phyloP scores from a whole-genome alignment of 1,140 invertebrate genomes.

The Pentalonia nigronervosa region DNA sequence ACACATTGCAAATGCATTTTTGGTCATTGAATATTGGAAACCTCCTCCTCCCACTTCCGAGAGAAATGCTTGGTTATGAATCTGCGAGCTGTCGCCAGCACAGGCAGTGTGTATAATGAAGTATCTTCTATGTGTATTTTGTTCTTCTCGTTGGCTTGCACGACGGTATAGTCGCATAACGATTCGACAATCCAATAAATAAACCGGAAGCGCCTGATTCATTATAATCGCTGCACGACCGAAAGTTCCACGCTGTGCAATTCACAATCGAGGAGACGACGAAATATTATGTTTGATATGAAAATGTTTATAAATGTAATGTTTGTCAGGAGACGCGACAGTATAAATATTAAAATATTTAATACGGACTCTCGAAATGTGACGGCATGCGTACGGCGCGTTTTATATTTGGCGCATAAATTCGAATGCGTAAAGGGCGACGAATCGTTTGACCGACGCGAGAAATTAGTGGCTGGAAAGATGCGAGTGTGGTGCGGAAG shows the following conservation, averaged over 20 bases:
- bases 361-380: background rate
- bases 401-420: background rate
- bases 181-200: background rate
- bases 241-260: background rate
- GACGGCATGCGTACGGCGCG: no score
- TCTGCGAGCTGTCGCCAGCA: background rate
- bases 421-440: background rate
- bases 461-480: constrained; percentile 23
- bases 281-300: background rate
- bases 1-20: background rate
- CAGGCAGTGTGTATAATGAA: no score
- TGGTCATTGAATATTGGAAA: background rate
- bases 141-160: background rate
- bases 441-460: background rate
- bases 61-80: no score
- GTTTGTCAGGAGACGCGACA: background rate
- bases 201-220: background rate
- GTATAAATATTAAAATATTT: no score
- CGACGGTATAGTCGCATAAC: no score
- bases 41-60: no score
- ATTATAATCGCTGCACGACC: no score
- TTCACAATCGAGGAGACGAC: background rate
- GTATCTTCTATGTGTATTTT: background rate
- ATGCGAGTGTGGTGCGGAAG: background rate
- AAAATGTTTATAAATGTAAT: background rate